A percentile compares a stretch with the other conserved stretches of the same genome.
phyloP scores from a whole-genome alignment of 2,113 vertebrate species.

The Podarcis raffonei region DNA sequence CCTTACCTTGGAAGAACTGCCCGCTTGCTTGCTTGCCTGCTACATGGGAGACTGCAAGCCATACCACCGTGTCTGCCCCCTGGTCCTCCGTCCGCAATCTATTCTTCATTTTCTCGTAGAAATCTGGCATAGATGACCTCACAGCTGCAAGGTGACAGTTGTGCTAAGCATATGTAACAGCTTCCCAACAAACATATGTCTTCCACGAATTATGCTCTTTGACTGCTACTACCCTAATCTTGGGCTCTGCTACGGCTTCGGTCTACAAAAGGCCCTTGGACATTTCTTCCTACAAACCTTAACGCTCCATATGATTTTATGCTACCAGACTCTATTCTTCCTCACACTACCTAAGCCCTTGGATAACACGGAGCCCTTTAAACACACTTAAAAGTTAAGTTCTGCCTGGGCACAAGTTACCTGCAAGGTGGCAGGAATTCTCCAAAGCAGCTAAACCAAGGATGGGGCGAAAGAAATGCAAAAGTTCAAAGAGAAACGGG shows the following conservation, averaged over 20 bases:
- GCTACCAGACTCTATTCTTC: not conserved
- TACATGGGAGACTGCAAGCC: slow-evolving; percentile 73
- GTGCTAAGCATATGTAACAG: not conserved
- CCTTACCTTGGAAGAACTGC: slow-evolving; percentile 84
- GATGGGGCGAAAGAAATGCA: too few relatives aligned
- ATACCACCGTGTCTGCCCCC: slow-evolving; percentile 81
- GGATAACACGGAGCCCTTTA: not conserved
- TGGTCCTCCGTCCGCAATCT: slow-evolving; percentile 79
- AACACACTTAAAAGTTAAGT: too few relatives aligned
- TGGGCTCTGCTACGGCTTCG: not conserved
- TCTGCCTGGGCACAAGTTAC: too few relatives aligned
- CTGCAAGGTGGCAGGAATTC: too few relatives aligned
- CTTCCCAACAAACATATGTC: not conserved
- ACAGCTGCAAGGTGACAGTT: slow-evolving; percentile 67
- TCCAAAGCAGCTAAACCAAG: too few relatives aligned
- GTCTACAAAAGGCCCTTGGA: too few relatives aligned
- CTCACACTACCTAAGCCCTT: not conserved
- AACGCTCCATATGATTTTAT: not conserved
- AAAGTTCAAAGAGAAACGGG: too few relatives aligned
- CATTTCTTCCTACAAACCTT: not conserved
- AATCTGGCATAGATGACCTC: slow-evolving; percentile 78
- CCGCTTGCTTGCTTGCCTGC: slow-evolving; percentile 72
- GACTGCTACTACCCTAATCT: too few relatives aligned
- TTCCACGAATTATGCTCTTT: not conserved
- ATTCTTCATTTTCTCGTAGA: slow-evolving; percentile 80